phyloP scores from a whole-genome alignment of 2,888 invertebrate genomes.

The Leptinotarsa tumamoca region DNA sequence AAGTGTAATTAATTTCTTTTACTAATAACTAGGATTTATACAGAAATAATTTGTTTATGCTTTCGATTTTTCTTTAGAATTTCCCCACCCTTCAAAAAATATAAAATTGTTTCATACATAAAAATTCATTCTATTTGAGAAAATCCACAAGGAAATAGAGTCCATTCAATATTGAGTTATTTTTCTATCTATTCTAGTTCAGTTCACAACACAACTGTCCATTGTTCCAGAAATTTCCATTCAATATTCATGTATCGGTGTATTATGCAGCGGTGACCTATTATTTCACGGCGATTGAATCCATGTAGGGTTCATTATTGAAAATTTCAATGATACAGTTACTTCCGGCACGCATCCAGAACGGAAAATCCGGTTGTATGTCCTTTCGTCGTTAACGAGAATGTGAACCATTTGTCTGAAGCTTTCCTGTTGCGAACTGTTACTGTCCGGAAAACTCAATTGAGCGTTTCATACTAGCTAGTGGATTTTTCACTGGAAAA shows the following conservation, averaged over 20 bases:
- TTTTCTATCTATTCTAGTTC: background rate
- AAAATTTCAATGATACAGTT: conserved; percentile 1
- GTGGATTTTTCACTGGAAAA: background rate
- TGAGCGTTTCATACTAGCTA: conserved; percentile 8
- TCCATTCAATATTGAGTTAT: too few relatives aligned
- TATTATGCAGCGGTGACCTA: conserved; percentile 6
- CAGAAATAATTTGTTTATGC: too few relatives aligned
- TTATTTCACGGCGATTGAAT: conserved; percentile 13
- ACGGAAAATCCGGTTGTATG: conserved; percentile 10
- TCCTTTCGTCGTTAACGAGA: conserved; percentile 4
- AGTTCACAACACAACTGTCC: background rate
- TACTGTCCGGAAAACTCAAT: conserved; percentile 6
- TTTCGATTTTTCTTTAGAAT: too few relatives aligned
- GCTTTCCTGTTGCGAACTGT: conserved; percentile 8
- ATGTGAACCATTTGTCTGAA: conserved; percentile 10
- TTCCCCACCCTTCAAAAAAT: too few relatives aligned
- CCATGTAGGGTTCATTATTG: conserved; percentile 10
- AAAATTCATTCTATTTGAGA: too few relatives aligned
- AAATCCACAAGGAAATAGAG: too few relatives aligned
- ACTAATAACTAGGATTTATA: too few relatives aligned
- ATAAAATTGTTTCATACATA: too few relatives aligned
- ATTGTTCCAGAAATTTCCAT: background rate
- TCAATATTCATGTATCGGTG: conserved; percentile 3
- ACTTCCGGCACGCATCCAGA: conserved; percentile 7
- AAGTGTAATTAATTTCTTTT: too few relatives aligned